phyloP scores from a whole-genome alignment of 2,797 vertebrate species.

The Argya squamiceps region DNA sequence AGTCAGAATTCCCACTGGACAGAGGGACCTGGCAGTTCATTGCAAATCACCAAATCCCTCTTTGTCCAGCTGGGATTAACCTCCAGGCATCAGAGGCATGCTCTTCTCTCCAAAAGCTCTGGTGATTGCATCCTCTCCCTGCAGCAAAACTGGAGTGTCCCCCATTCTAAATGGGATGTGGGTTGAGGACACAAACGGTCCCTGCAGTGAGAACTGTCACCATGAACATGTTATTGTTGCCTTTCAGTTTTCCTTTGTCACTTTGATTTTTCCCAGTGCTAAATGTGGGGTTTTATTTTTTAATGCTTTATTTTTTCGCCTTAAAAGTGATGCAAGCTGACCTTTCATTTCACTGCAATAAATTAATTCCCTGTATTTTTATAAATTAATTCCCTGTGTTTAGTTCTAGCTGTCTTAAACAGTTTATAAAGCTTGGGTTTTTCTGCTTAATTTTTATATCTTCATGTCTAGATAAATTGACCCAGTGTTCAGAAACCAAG shows the following conservation, averaged over 20 bases:
- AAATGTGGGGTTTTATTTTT: neutral
- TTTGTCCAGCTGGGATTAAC: neutral
- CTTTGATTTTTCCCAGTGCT: neutral
- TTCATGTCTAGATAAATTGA: neutral
- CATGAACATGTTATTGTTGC: neutral
- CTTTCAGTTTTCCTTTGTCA: neutral
- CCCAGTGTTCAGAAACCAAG: neutral
- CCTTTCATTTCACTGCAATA: neutral
- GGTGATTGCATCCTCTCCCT: neutral
- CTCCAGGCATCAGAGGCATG: neutral
- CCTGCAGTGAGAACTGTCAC: neutral
- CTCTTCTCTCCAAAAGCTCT: neutral
- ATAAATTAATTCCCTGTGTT: neutral
- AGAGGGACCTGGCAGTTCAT: neutral
- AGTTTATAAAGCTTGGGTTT: neutral
- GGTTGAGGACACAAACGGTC: neutral
- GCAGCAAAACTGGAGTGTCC: neutral
- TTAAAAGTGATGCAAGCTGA: neutral
- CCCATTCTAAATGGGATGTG: neutral
- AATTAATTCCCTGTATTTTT: neutral
- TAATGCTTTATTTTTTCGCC: fast-evolving
- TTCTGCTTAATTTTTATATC: neutral
- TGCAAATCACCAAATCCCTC: neutral
- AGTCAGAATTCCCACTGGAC: neutral
- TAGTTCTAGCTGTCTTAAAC: neutral